phyloP scores from a whole-genome alignment of 2,113 vertebrate genomes.

The Piliocolobus tephrosceles region DNA sequence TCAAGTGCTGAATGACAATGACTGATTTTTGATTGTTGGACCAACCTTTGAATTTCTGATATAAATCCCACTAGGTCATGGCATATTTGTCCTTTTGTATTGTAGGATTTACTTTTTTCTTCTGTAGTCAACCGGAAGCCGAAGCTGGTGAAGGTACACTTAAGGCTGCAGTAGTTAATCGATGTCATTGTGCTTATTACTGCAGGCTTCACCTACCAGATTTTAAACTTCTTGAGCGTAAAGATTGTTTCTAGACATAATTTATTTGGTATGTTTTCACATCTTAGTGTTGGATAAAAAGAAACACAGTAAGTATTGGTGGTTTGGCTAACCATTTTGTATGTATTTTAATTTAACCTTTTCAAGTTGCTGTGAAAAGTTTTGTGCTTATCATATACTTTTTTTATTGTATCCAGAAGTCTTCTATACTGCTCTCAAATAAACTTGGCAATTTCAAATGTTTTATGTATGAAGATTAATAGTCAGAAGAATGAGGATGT shows the following conservation, averaged over 20 bases:
- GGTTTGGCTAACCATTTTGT: neutral
- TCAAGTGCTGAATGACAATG: neutral
- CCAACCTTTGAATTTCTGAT: neutral
- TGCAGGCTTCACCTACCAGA: neutral
- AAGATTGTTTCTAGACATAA: neutral
- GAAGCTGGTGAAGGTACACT: neutral
- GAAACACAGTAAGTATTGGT: neutral
- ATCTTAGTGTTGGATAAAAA: neutral
- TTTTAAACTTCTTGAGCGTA: neutral
- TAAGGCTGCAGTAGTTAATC: neutral
- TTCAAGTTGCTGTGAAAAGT: neutral
- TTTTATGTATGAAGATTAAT: too few species aligned
- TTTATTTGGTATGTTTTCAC: neutral
- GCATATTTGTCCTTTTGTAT: neutral
- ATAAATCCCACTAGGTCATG: neutral
- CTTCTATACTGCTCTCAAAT: conserved; percentile 15
- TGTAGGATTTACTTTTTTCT: neutral
- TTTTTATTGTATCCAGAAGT: neutral
- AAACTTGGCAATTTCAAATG: neutral
- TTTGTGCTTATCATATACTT: neutral
- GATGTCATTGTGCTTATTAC: neutral
- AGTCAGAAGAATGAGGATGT: too few species aligned
- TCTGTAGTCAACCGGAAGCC: neutral
- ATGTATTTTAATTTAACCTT: neutral
- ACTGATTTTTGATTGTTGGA: neutral